Conservation (phyloP, 2,888 invertebrate genomes). For the Hesperia comma region DNA sequence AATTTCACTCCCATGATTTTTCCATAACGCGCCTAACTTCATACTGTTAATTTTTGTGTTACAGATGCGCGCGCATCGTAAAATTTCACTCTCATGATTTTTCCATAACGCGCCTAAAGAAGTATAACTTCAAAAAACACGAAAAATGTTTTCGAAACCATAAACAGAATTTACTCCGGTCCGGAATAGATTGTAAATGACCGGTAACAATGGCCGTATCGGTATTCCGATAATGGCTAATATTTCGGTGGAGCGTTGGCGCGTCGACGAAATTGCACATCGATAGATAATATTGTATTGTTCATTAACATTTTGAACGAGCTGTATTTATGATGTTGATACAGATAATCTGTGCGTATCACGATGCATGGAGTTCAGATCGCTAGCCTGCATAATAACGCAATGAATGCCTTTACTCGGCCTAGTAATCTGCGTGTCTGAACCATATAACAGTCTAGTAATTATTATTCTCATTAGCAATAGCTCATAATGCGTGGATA, state of each 20-base stretch:
- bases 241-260: slow-evolving; percentile 10
- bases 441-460: not conserved
- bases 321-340: slow-evolving; percentile 8
- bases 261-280: slow-evolving; percentile 24
- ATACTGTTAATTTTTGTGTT: no score
- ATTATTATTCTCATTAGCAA: not conserved
- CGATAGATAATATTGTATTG: slow-evolving; percentile 21
- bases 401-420: not conserved
- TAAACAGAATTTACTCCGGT: not conserved
- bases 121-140: no score
- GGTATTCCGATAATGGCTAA: slow-evolving; percentile 19
- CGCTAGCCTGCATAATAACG: not conserved
- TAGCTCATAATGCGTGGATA: not conserved
- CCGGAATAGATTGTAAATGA: slow-evolving; percentile 16
- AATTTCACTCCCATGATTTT: no score
- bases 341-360: slow-evolving; percentile 5
- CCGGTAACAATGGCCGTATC: slow-evolving; percentile 12
- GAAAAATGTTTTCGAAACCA: not conserved
- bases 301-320: slow-evolving; percentile 29
- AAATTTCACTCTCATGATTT: no score
- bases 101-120: no score
- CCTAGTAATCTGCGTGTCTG: not conserved
- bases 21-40: no score
- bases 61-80: no score
- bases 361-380: not conserved